phyloP scores from a whole-genome alignment of 2,888 invertebrate species.

The Meiosimyza decipiens region DNA sequence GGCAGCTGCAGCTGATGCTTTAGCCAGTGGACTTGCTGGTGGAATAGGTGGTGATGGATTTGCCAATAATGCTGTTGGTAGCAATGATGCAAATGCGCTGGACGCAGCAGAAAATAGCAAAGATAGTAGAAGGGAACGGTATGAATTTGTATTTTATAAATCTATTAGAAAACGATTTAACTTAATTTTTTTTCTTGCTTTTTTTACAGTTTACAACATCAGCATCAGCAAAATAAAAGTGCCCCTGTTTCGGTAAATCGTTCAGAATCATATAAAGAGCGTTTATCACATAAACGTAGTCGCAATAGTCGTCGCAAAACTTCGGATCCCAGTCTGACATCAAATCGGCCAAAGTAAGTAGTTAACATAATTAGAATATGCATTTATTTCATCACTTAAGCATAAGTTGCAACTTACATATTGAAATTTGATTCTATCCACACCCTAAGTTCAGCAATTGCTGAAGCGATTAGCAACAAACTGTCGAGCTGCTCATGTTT shows the following conservation, averaged over 20 bases:
- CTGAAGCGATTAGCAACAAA: too few relatives aligned
- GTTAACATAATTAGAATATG: neutral
- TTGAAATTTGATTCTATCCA: neutral
- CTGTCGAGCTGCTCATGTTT: too few relatives aligned
- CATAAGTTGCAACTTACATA: neutral
- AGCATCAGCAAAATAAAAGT: constrained; percentile 62
- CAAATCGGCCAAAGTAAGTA: constrained; percentile 73
- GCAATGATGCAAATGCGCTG: constrained; percentile 57
- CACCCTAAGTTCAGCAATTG: neutral
- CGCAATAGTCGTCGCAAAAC: constrained; percentile 78
- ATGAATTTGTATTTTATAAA: constrained; percentile 34
- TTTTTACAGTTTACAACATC: constrained; percentile 53
- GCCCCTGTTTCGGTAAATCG: constrained; percentile 71
- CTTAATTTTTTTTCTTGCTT: constrained; percentile 28
- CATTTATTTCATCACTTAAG: too few relatives aligned
- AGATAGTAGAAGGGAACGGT: constrained; percentile 58
- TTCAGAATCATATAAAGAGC: constrained; percentile 80
- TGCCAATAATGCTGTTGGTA: constrained; percentile 44
- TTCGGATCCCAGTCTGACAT: constrained; percentile 81
- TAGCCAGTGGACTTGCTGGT: constrained; percentile 32
- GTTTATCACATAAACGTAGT: constrained; percentile 75
- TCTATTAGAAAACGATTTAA: neutral
- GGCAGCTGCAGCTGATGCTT: constrained; percentile 16
- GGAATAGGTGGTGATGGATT: constrained; percentile 41
- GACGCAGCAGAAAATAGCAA: constrained; percentile 59